These are phyloP conservation scores for Tragelaphus imberbis DNA, from an alignment of 2,113 vertebrate genomes.

Conservation along the genomic window DNA sequence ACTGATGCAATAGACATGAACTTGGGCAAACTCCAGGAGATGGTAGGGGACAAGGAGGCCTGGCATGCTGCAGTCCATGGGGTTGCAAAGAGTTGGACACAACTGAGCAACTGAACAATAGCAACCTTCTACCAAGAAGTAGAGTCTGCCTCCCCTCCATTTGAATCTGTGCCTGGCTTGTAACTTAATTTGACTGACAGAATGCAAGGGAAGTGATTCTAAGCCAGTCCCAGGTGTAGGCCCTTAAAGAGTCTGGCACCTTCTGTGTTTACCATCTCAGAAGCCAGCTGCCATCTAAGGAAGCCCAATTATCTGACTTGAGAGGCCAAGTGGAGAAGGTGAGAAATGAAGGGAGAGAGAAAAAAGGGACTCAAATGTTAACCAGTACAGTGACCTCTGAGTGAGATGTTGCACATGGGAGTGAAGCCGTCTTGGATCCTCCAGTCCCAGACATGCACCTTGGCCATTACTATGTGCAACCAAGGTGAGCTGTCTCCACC, in stretches of 20 bases:
- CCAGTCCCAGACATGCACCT: background rate
- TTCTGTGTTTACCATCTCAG: background rate
- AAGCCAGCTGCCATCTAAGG: background rate
- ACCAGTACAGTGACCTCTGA: background rate
- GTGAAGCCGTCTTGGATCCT: background rate
- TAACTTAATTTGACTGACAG: background rate
- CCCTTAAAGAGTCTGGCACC: background rate
- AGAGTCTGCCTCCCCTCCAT: background rate
- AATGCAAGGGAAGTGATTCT: background rate
- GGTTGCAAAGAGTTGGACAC: background rate
- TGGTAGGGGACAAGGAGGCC: background rate
- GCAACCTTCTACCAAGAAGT: background rate
- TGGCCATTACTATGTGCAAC: background rate
- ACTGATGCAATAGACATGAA: background rate
- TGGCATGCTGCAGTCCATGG: background rate
- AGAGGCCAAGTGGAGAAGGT: background rate
- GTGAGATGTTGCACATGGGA: background rate
- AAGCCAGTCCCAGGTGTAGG: background rate
- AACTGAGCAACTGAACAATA: background rate
- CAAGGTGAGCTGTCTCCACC: background rate
- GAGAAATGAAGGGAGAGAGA: background rate
- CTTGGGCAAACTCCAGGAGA: background rate
- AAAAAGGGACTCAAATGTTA: background rate
- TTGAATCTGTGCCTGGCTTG: background rate
- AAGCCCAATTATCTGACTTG: background rate